phyloP scores from a whole-genome alignment of 2,888 invertebrate species.

The Sipha maydis region DNA sequence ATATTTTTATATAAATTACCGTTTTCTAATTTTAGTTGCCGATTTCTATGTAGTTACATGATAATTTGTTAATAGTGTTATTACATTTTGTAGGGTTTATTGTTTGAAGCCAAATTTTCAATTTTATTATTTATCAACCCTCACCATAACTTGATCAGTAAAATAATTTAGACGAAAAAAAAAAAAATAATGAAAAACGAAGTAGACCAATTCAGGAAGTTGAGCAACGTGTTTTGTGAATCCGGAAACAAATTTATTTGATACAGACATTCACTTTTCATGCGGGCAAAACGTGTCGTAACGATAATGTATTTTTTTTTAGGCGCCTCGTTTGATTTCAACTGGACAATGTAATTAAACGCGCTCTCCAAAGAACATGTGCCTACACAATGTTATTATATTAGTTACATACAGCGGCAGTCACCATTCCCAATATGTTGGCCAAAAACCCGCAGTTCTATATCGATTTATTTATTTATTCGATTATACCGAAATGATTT shows the following conservation, averaged over 20 bases:
- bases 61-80: not conserved
- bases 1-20: constrained; percentile 2
- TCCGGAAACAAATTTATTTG: constrained; percentile 37
- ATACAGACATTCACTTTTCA: constrained; percentile 45
- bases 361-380: constrained; percentile 10
- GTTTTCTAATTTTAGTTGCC: not conserved
- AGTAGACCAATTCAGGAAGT: constrained; percentile 18
- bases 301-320: constrained; percentile 22
- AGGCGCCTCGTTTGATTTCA: constrained; percentile 35
- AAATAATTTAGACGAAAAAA: not conserved
- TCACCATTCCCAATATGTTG: not conserved
- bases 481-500: not conserved
- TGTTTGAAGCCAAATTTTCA: not conserved
- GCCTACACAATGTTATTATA: not conserved
- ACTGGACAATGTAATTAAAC: constrained; percentile 15
- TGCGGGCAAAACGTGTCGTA: constrained; percentile 15
- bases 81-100: not conserved
- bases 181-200: not conserved
- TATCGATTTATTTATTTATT: not conserved
- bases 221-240: constrained; percentile 48
- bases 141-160: not conserved
- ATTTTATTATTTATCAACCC: not conserved
- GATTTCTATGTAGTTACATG: not conserved
- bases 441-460: not conserved
- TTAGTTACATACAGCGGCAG: not conserved